These are phyloP conservation scores for Poecilia velifera DNA, from an alignment of 2,797 vertebrate species.

Conservation along the genomic window DNA sequence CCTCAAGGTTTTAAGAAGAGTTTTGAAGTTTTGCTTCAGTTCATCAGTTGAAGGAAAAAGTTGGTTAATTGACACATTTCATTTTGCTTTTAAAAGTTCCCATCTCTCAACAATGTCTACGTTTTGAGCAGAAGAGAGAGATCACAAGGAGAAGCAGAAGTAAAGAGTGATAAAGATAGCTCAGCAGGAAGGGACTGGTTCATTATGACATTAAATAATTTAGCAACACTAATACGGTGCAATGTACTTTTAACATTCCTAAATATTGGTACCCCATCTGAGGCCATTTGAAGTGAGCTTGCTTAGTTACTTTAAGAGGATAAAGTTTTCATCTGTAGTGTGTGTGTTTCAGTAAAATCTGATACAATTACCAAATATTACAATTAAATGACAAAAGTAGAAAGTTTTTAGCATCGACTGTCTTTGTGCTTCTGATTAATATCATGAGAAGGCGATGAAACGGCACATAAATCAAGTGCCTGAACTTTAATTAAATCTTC, in stretches of 20 bases:
- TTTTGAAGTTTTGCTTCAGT: background rate
- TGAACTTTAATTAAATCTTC: background rate
- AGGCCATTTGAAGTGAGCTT: background rate
- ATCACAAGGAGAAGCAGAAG: background rate
- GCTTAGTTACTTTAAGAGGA: background rate
- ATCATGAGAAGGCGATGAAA: background rate
- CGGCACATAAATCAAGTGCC: background rate
- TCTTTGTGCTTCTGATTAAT: background rate
- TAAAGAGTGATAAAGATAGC: background rate
- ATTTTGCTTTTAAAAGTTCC: background rate
- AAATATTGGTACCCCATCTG: background rate
- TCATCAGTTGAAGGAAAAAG: too few relatives aligned
- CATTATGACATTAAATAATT: background rate
- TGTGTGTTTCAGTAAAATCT: background rate
- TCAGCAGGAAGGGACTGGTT: background rate
- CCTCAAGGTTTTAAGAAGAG: background rate
- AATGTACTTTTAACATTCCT: background rate
- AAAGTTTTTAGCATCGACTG: background rate
- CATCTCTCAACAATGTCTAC: background rate
- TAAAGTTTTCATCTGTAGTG: background rate
- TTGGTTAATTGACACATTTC: background rate
- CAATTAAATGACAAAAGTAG: background rate
- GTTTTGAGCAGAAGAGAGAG: background rate
- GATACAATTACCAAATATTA: background rate
- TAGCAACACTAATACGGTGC: background rate